Percentiles rank a stretch among this genome's conserved stretches.
Evolutionary conservation across 2,888 invertebrate genomes (phyloP).

Genomic region (Chorisops tibialis): DNA sequence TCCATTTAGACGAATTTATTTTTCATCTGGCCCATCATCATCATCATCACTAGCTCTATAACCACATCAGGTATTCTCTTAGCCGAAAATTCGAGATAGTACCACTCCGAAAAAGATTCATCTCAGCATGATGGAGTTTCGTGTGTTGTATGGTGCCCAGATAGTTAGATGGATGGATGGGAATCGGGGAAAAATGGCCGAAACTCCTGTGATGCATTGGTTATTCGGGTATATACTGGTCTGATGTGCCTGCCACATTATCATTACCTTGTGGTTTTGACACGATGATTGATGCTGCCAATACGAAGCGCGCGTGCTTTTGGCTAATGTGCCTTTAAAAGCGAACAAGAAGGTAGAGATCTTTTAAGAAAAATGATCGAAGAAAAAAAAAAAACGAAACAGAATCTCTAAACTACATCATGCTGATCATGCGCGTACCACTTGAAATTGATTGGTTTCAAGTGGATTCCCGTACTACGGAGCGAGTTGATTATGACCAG

Average conservation of each 20-base stretch:
- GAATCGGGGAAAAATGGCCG: constrained; percentile 12
- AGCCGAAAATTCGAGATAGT: too few species aligned
- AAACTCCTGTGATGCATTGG: constrained; percentile 10
- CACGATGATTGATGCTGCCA: constrained; percentile 41
- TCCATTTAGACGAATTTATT: background rate
- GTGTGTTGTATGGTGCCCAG: background rate
- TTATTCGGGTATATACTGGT: background rate
- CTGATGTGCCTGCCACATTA: constrained; percentile 14
- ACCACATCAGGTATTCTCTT: too few species aligned
- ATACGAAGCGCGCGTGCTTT: constrained; percentile 39
- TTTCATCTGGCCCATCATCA: background rate
- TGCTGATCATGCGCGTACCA: constrained; percentile 14
- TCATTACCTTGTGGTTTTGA: constrained; percentile 36
- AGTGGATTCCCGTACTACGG: background rate
- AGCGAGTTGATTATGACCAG: background rate
- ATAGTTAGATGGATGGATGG: background rate
- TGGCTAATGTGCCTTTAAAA: constrained; percentile 21
- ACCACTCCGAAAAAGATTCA: background rate
- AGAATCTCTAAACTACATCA: background rate
- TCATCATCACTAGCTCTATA: too few species aligned
- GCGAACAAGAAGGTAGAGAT: background rate
- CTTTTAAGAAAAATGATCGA: background rate
- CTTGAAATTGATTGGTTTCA: background rate
- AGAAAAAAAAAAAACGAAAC: background rate
- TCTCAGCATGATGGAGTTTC: constrained; percentile 3